phyloP scores from a whole-genome alignment of 2,888 invertebrate species.

The Drosophila quinaria region DNA sequence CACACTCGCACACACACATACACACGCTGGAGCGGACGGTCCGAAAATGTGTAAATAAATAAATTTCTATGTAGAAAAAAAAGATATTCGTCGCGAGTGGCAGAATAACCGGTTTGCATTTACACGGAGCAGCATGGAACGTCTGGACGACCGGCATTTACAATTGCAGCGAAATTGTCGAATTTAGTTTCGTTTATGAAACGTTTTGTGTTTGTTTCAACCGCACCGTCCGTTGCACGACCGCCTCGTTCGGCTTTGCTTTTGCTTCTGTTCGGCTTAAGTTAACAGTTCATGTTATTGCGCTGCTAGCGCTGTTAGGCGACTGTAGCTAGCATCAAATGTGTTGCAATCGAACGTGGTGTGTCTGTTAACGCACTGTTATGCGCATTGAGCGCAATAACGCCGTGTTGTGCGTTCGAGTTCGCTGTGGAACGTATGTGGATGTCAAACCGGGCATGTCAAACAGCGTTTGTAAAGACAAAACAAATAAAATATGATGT shows the following conservation, averaged over 20 bases:
- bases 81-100: conserved; percentile 36
- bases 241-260: conserved; percentile 58
- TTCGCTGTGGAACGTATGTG: conserved; percentile 57
- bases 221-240: conserved; percentile 61
- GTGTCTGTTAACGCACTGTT: conserved; percentile 43
- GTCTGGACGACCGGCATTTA: conserved; percentile 52
- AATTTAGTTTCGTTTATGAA: conserved; percentile 40
- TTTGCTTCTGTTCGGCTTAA: conserved; percentile 54
- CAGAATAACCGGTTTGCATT: conserved; percentile 53
- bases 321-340: conserved; percentile 12
- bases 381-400: background rate
- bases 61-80: conserved; percentile 27
- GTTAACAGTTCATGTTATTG: conserved; percentile 31
- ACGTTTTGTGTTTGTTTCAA: conserved; percentile 24
- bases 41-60: conserved; percentile 44
- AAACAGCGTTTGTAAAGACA: background rate
- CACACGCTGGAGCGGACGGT: conserved; percentile 14
- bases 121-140: conserved; percentile 31
- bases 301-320: conserved; percentile 23
- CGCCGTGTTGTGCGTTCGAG: conserved; percentile 29
- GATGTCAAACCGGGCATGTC: conserved; percentile 39
- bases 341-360: conserved; percentile 37
- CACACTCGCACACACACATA: conserved; percentile 26
- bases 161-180: conserved; percentile 51
- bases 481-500: background rate